Evolutionary conservation across 2,888 invertebrate genomes (phyloP).

Genomic region (Agrochola circellaris): DNA sequence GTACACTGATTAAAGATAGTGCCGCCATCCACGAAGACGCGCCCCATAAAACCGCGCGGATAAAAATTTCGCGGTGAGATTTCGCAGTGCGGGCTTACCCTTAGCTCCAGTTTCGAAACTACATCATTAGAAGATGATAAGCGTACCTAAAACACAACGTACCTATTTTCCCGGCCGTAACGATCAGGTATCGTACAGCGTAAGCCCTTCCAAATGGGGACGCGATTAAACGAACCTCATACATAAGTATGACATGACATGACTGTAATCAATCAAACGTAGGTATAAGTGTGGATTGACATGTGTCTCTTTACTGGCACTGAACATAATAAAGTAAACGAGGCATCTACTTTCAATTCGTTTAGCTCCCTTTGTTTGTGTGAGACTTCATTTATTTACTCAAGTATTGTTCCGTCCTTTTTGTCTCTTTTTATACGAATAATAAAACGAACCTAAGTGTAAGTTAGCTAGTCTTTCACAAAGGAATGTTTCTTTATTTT

Average conservation of each 20-base stretch:
- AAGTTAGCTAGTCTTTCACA: conserved; percentile 46
- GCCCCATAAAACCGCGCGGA: not conserved
- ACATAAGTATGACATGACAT: conserved; percentile 35
- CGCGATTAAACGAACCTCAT: conserved; percentile 35
- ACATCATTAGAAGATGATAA: conserved; percentile 26
- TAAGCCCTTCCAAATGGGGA: conserved; percentile 15
- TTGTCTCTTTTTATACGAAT: conserved; percentile 59
- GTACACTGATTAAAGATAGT: not conserved
- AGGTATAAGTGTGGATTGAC: conserved; percentile 54
- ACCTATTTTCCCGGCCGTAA: conserved; percentile 5
- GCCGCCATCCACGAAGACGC: too few species aligned
- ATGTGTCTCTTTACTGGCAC: conserved; percentile 52
- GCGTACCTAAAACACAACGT: conserved; percentile 6
- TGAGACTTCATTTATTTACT: conserved; percentile 60
- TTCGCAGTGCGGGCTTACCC: not conserved
- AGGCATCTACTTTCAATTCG: conserved; percentile 57
- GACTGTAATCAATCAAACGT: conserved; percentile 63
- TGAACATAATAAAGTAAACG: conserved; percentile 59
- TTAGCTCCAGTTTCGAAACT: conserved; percentile 21
- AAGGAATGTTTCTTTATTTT: conserved; percentile 43
- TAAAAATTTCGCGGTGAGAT: not conserved
- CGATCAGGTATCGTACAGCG: conserved; percentile 26
- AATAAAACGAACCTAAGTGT: conserved; percentile 63
- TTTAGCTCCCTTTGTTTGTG: conserved; percentile 57
- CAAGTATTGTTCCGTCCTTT: conserved; percentile 49